These are phyloP conservation scores for Chrysolina americana DNA, from an alignment of 2,888 invertebrate genomes.

Conservation along the genomic window DNA sequence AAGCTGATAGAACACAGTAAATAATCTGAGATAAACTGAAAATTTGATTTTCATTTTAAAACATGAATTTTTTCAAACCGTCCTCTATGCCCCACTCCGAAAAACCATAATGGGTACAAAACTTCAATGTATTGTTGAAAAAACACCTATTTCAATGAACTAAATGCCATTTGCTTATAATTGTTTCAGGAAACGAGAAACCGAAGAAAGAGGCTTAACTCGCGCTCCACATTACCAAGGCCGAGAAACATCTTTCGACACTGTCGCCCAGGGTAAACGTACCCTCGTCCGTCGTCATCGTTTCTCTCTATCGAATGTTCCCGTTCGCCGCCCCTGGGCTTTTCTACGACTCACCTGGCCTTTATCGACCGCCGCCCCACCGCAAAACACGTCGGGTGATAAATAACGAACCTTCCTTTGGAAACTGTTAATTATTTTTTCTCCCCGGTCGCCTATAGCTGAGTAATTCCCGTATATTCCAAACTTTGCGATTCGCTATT, in stretches of 20 bases:
- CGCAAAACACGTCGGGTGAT: conserved; percentile 51
- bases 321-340: conserved; percentile 43
- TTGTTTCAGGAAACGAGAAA: background rate
- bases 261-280: conserved; percentile 10
- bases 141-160: background rate
- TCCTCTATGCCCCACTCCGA: too few species aligned
- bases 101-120: too few species aligned
- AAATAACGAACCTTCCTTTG: conserved; percentile 60
- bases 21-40: too few species aligned
- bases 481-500: conserved; percentile 17
- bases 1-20: too few species aligned
- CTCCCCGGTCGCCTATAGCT: conserved; percentile 22
- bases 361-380: conserved; percentile 61
- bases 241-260: background rate
- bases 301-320: conserved; percentile 17
- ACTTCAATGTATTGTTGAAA: too few species aligned
- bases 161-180: background rate
- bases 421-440: conserved; percentile 35
- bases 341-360: conserved; percentile 64
- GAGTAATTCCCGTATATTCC: conserved; percentile 27
- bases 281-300: conserved; percentile 4
- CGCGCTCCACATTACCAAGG: background rate
- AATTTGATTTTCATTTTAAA: too few species aligned
- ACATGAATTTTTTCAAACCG: too few species aligned
- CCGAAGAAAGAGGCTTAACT: background rate